phyloP scores from a whole-genome alignment of 2,797 vertebrate genomes.

The Tadarida brasiliensis region DNA sequence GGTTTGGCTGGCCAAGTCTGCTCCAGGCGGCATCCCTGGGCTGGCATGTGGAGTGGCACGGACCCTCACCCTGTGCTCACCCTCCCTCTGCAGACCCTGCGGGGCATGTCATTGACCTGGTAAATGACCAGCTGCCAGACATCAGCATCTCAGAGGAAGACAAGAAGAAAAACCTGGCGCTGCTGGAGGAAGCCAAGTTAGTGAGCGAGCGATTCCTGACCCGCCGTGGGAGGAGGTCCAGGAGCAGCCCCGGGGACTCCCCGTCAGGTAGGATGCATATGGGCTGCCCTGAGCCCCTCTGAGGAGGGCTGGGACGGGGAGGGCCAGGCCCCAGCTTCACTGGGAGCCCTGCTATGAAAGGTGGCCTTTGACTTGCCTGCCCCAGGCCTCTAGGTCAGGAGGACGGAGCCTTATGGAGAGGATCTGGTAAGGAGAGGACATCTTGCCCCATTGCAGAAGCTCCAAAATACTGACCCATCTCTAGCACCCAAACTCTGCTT shows the following conservation, averaged over 20 bases:
- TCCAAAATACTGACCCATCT: neutral
- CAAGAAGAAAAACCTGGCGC: conserved; percentile 96
- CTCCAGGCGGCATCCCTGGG: neutral
- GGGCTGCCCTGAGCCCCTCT: neutral
- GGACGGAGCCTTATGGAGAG: neutral
- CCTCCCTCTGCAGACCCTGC: conserved; percentile 89
- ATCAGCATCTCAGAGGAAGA: conserved; percentile 96
- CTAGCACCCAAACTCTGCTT: neutral
- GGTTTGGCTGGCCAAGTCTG: neutral
- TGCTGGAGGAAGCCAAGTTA: conserved; percentile 97
- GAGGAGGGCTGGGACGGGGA: neutral
- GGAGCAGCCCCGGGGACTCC: conserved; percentile 93
- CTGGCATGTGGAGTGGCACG: neutral
- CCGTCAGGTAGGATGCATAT: conserved; percentile 90
- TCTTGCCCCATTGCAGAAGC: neutral
- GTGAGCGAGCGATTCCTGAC: conserved; percentile 96
- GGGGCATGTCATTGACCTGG: conserved; percentile 95
- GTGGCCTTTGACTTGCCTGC: neutral
- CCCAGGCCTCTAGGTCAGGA: neutral
- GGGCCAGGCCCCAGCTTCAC: neutral
- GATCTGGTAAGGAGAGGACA: neutral
- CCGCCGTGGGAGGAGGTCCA: conserved; percentile 95
- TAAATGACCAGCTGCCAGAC: conserved; percentile 95
- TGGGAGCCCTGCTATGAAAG: neutral
- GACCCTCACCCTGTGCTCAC: neutral